A percentile compares a stretch with the other conserved stretches of the same genome.
These are phyloP conservation scores for Orthosia cruda DNA, from an alignment of 2,888 invertebrate genomes.

Conservation along the genomic window DNA sequence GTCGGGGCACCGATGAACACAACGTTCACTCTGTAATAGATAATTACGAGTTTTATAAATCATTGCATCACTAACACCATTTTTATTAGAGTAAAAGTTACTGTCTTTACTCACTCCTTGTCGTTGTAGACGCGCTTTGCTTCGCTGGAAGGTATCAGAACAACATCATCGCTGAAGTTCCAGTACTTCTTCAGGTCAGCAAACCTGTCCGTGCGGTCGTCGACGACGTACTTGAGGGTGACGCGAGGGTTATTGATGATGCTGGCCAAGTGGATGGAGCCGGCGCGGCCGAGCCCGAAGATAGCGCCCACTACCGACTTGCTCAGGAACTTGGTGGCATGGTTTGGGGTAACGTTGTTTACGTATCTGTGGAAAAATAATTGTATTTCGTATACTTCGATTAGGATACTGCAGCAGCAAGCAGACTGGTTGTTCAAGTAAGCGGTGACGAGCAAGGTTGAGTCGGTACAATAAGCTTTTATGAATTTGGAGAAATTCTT, in stretches of 20 bases:
- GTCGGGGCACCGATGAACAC: conserved; percentile 92
- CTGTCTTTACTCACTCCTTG: conserved; percentile 81
- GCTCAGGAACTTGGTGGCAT: conserved; percentile 66
- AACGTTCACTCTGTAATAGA: conserved; percentile 70
- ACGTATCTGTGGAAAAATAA: conserved; percentile 79
- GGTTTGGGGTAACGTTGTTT: conserved; percentile 81
- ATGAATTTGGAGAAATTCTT: too few relatives aligned
- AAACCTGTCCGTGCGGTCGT: conserved; percentile 88
- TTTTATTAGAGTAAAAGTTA: too few relatives aligned
- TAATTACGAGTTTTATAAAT: too few relatives aligned
- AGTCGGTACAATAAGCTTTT: neutral
- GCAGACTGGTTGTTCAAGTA: neutral
- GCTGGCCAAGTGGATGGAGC: conserved; percentile 91
- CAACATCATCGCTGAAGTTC: conserved; percentile 86
- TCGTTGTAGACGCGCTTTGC: conserved; percentile 89
- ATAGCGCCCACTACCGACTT: conserved; percentile 88
- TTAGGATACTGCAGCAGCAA: too few relatives aligned
- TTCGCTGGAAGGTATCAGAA: conserved; percentile 88
- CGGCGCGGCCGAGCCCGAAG: conserved; percentile 92
- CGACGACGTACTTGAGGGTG: conserved; percentile 91
- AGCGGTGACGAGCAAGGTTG: neutral
- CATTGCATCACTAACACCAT: too few relatives aligned
- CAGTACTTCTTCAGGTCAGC: conserved; percentile 88
- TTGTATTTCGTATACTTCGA: neutral
- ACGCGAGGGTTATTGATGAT: conserved; percentile 88